phyloP scores from a whole-genome alignment of 2,888 invertebrate species.

The Oegoconia quadripuncta region DNA sequence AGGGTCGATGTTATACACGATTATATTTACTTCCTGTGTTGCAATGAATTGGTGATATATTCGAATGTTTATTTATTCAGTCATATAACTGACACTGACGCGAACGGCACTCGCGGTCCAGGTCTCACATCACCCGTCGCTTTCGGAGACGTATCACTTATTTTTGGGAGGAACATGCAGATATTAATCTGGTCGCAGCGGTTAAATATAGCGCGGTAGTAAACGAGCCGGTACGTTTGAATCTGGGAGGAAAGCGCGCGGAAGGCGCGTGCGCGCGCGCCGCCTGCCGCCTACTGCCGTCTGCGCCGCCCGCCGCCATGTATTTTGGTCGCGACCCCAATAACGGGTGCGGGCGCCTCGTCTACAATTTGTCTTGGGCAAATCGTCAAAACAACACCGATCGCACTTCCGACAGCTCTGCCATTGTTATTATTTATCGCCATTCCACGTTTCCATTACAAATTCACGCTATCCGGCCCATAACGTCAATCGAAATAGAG shows the following conservation, averaged over 20 bases:
- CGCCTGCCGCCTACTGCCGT: constrained; percentile 73
- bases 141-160: constrained; percentile 48
- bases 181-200: constrained; percentile 70
- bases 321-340: constrained; percentile 78
- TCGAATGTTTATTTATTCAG: constrained; percentile 43
- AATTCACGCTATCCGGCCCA: too few species aligned
- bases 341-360: constrained; percentile 65
- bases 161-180: constrained; percentile 66
- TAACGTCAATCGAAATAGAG: too few species aligned
- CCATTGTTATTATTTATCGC: constrained; percentile 49
- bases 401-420: constrained; percentile 58
- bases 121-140: constrained; percentile 58
- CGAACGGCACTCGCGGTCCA: constrained; percentile 42
- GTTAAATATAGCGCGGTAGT: constrained; percentile 72
- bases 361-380: constrained; percentile 72
- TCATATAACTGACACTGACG: constrained; percentile 40
- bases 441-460: constrained; percentile 30
- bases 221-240: constrained; percentile 63
- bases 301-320: constrained; percentile 59
- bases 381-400: constrained; percentile 66
- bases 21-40: constrained; percentile 56
- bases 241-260: constrained; percentile 60
- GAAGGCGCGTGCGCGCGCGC: constrained; percentile 73
- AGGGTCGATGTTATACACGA: constrained; percentile 42
- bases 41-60: constrained; percentile 25